phyloP scores from a whole-genome alignment of 2,113 vertebrate species.

The Chaetura pelagica region DNA sequence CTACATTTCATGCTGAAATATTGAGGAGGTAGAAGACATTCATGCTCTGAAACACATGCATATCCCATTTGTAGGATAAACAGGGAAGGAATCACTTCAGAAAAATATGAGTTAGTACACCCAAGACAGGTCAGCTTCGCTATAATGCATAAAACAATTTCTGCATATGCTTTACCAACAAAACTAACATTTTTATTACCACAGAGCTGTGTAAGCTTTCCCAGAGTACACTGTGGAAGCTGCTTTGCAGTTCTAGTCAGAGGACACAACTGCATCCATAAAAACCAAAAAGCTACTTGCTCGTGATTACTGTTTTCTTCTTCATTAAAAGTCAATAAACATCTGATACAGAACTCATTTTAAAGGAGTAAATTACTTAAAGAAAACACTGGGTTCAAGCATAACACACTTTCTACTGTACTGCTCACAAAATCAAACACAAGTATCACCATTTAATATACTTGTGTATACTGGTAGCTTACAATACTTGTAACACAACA shows the following conservation, averaged over 20 bases:
- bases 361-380: background rate
- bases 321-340: background rate
- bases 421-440: rapidly evolving
- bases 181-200: background rate
- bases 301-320: background rate
- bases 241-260: background rate
- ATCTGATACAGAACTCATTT: background rate
- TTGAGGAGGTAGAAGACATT: background rate
- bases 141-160: rapidly evolving
- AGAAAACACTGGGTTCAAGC: background rate
- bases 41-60: background rate
- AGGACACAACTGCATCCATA: background rate
- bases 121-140: background rate
- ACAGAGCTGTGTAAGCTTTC: background rate
- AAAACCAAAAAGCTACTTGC: background rate
- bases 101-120: background rate
- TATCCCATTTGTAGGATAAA: background rate
- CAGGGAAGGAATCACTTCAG: background rate
- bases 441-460: background rate
- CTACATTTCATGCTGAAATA: background rate
- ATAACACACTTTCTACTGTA: background rate
- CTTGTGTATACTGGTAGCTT: background rate
- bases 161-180: background rate
- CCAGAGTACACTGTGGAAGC: background rate
- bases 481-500: background rate